Conservation (phyloP, 2,888 invertebrate species). For the Corythucha ciliata region DNA sequence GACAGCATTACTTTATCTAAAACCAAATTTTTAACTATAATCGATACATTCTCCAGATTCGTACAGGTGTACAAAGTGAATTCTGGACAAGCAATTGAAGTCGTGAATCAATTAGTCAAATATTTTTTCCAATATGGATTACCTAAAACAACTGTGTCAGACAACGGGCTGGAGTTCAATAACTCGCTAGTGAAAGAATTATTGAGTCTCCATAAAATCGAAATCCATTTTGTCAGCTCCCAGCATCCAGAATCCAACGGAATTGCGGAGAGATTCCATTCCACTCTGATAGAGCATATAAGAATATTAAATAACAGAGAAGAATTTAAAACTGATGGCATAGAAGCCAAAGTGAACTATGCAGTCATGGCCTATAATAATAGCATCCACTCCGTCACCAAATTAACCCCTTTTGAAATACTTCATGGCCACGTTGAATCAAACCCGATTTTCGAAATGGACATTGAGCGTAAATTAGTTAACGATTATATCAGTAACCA, state of each 20-base stretch:
- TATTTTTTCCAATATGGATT: constrained; percentile 17
- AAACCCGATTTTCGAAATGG: constrained; percentile 1
- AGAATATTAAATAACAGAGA: constrained; percentile 8
- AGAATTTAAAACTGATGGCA: constrained; percentile 1
- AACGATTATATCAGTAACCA: constrained; percentile 11
- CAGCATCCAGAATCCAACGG: constrained; percentile 22
- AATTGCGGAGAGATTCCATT: constrained; percentile 17
- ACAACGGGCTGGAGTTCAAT: constrained; percentile 22
- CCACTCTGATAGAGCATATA: constrained; percentile 18
- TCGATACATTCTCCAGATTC: constrained; percentile 30
- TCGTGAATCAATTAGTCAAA: constrained; percentile 4
- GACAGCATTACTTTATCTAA: constrained; percentile 21
- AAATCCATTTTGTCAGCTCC: constrained; percentile 15
- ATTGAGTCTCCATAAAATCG: neutral
- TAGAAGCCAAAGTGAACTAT: constrained; percentile 2
- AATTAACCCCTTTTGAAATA: constrained; percentile 13
- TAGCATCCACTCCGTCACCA: constrained; percentile 13
- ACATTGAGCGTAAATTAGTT: neutral
- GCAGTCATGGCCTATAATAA: constrained; percentile 13
- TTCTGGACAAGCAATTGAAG: constrained; percentile 2
- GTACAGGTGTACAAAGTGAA: constrained; percentile 20
- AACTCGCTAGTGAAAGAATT: constrained; percentile 17
- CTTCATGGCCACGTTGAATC: constrained; percentile 1
- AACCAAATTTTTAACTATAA: constrained; percentile 26
- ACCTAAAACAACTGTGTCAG: constrained; percentile 14